phyloP scores from a whole-genome alignment of 2,888 invertebrate genomes.

The Oscheius myriophilus region DNA sequence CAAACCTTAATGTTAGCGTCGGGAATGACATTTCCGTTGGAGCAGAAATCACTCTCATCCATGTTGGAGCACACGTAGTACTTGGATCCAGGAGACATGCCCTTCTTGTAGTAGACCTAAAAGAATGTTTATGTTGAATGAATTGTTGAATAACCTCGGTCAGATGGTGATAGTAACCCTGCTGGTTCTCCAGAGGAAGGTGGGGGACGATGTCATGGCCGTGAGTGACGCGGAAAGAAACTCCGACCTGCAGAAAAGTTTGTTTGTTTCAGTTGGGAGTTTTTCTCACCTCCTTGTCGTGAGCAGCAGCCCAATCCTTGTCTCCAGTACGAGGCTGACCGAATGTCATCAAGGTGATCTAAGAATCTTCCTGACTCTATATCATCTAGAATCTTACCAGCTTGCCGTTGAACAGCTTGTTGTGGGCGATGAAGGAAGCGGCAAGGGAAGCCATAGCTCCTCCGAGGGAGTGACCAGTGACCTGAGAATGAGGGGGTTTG shows the following conservation, averaged over 20 bases:
- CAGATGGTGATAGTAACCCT: slow-evolving; percentile 54
- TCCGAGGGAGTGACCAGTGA: slow-evolving; percentile 54
- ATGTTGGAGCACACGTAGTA: slow-evolving; percentile 50
- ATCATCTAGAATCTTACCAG: neutral
- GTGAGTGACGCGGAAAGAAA: slow-evolving; percentile 53
- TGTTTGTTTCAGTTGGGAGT: neutral
- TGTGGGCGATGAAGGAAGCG: slow-evolving; percentile 49
- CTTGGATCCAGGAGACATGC: slow-evolving; percentile 40
- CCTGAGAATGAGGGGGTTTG: slow-evolving; percentile 28
- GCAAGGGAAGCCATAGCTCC: slow-evolving; percentile 59
- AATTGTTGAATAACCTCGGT: slow-evolving; percentile 51
- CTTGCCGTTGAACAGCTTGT: slow-evolving; percentile 41
- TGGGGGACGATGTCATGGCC: slow-evolving; percentile 55
- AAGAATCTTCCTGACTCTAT: neutral
- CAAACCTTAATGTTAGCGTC: slow-evolving; percentile 39
- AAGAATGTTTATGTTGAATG: neutral
- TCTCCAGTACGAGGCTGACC: slow-evolving; percentile 61
- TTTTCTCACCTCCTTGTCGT: slow-evolving; percentile 38
- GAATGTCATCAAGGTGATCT: slow-evolving; percentile 45
- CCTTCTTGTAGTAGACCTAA: slow-evolving; percentile 52
- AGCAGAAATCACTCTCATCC: slow-evolving; percentile 54
- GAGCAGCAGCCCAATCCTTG: slow-evolving; percentile 39
- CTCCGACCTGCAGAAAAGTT: slow-evolving; percentile 28
- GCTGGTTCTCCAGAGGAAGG: slow-evolving; percentile 46
- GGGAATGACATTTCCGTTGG: slow-evolving; percentile 49